A percentile compares a stretch with the other conserved stretches of the same genome.
phyloP scores from a whole-genome alignment of 2,888 invertebrate genomes.

The Acrobasis suavella region DNA sequence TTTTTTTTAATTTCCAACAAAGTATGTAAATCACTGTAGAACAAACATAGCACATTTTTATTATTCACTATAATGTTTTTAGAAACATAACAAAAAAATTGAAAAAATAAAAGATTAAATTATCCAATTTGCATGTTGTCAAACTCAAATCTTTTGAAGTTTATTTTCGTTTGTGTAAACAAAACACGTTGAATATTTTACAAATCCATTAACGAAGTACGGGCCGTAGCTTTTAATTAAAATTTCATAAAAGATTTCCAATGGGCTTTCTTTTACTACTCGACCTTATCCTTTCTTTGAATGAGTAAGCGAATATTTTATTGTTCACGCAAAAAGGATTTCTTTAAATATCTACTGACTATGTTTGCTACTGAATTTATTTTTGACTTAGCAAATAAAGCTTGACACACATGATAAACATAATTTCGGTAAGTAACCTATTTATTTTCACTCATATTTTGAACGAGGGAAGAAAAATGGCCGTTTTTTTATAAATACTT shows the following conservation, averaged over 20 bases:
- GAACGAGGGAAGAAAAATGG: too few species aligned
- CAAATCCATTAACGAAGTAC: constrained; percentile 7
- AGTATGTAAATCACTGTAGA: too few species aligned
- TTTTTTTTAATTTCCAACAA: too few species aligned
- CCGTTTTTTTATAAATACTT: too few species aligned
- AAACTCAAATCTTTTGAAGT: constrained; percentile 8
- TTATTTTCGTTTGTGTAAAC: constrained; percentile 2
- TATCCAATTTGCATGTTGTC: constrained; percentile 2
- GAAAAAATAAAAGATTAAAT: neutral
- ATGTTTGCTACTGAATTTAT: too few species aligned
- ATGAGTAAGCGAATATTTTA: neutral
- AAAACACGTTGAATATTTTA: constrained; percentile 8
- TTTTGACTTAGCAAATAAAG: too few species aligned
- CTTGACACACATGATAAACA: too few species aligned
- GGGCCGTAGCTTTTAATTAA: constrained; percentile 6
- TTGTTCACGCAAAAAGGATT: neutral
- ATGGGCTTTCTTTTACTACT: neutral
- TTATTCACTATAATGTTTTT: neutral
- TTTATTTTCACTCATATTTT: too few species aligned
- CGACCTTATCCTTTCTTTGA: constrained; percentile 1
- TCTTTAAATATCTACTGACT: neutral
- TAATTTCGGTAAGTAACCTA: too few species aligned
- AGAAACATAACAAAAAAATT: neutral
- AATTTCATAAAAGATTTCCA: constrained; percentile 5
- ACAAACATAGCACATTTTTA: too few species aligned